These are phyloP conservation scores for Cephus pulcher DNA, from an alignment of 2,888 invertebrate genomes.

Conservation along the genomic window DNA sequence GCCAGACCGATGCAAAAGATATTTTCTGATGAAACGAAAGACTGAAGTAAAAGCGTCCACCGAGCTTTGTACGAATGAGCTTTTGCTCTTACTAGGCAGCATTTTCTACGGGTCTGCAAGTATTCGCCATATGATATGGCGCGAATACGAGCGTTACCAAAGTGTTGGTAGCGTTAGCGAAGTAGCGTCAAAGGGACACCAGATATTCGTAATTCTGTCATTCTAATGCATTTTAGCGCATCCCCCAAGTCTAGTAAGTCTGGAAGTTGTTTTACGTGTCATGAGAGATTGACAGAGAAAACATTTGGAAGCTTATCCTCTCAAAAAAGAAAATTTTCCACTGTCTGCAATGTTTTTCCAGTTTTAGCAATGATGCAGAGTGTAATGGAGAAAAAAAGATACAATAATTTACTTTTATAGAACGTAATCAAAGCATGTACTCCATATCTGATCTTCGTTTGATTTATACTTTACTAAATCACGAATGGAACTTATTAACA, in stretches of 20 bases:
- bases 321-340: not conserved
- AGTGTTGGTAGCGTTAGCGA: not conserved
- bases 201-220: not conserved
- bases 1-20: not conserved
- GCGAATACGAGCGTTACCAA: not conserved
- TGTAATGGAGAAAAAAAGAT: not conserved
- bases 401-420: not conserved
- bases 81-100: not conserved
- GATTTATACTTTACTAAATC: constrained; percentile 27
- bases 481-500: constrained; percentile 29
- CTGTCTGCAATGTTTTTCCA: not conserved
- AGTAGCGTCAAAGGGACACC: not conserved
- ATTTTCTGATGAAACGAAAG: not conserved
- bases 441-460: constrained; percentile 20
- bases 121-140: not conserved
- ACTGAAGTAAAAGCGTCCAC: not conserved
- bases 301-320: not conserved
- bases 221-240: not conserved
- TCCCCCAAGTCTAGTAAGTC: not conserved
- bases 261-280: not conserved
- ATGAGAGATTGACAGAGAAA: not conserved
- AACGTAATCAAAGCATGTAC: constrained; percentile 17
- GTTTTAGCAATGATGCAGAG: no score
- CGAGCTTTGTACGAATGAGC: not conserved
- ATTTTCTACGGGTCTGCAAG: not conserved